A percentile compares a stretch with the other conserved stretches of the same genome.
Evolutionary conservation across 2,888 invertebrate species (phyloP).

Genomic region (Ypsolopha sequella): DNA sequence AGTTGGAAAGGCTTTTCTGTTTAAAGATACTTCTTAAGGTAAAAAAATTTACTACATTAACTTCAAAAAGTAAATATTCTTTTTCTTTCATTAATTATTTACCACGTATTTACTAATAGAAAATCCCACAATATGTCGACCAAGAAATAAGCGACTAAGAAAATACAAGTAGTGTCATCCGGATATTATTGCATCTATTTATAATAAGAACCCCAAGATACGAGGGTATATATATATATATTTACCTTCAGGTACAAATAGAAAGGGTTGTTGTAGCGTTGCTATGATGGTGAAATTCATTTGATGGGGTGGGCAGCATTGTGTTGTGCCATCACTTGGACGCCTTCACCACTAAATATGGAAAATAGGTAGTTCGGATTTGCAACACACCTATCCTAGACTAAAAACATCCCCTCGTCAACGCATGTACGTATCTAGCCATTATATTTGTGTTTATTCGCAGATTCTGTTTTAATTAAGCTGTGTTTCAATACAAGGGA

Average conservation of each 20-base stretch:
- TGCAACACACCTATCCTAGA: slow-evolving; percentile 17
- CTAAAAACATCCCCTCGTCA: not conserved
- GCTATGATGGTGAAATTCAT: slow-evolving; percentile 1
- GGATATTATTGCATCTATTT: not conserved
- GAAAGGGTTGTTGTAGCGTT: not conserved
- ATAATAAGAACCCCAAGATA: not conserved
- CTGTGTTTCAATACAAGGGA: not conserved
- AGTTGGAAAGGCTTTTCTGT: too few species aligned
- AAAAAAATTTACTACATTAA: too few species aligned
- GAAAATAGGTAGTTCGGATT: slow-evolving; percentile 25
- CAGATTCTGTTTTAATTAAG: not conserved
- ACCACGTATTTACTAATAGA: too few species aligned
- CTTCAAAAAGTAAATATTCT: too few species aligned
- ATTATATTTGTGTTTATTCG: not conserved
- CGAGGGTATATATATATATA: too few species aligned
- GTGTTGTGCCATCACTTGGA: not conserved
- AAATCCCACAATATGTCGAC: too few species aligned
- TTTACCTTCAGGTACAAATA: not conserved
- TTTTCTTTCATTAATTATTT: too few species aligned
- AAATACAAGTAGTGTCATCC: not conserved
- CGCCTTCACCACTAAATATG: not conserved
- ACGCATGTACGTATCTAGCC: not conserved
- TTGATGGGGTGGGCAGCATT: not conserved
- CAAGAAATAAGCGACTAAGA: too few species aligned
- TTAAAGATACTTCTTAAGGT: too few species aligned